Evolutionary conservation across 2,113 vertebrate genomes (phyloP), one percentile per base, ranked within the genome.

Genomic region (Neolamprologus falcicula): DNA sequence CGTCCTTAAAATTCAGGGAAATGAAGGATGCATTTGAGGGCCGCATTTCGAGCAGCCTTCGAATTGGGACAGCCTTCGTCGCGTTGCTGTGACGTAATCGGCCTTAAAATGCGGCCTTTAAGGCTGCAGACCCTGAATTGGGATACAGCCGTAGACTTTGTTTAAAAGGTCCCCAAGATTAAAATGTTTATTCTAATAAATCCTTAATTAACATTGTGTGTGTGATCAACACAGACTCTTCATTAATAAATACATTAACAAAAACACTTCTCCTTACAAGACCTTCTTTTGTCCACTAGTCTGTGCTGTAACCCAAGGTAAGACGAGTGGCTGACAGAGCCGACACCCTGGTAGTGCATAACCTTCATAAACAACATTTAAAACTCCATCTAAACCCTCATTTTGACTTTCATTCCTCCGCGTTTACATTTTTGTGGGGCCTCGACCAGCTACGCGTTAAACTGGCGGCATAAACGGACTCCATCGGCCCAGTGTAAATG

Each of bases 261-360:
- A 76, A 17, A 76, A 42, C n/a, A 42, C 42, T 2, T 31, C 71
- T 76, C 9, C 6, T 50, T 31, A 78, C 14, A 17, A 54, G 78
- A 80, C 6, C 19, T 3, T 3, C 3, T 24, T 93, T 80, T 89
- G 88, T 86, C 94, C 97, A 96, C 95, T 96, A 96, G 95, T 95
- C 94, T 90, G 96, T 92, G 96, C 96, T 96, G 86, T 92, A 91
- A 82, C 83, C 88, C 86, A 91, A 94, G 47, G 19, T 84, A 94
- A 88, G 61, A 40, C 21, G 19, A 61, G 19, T 10, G 8, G 7
- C 9, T 21, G 24, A 45, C 61, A 26, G 21, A 50, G 55, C 35
- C 12, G 12, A 66, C 82, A 73, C 54, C 53, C 79, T 9, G 7
- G 4, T 73, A 4, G 9, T 76, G 2, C 9, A 24, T 16, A 13